These are phyloP conservation scores for Anoura caudifer DNA, from an alignment of 2,113 vertebrate species.

Conservation along the genomic window DNA sequence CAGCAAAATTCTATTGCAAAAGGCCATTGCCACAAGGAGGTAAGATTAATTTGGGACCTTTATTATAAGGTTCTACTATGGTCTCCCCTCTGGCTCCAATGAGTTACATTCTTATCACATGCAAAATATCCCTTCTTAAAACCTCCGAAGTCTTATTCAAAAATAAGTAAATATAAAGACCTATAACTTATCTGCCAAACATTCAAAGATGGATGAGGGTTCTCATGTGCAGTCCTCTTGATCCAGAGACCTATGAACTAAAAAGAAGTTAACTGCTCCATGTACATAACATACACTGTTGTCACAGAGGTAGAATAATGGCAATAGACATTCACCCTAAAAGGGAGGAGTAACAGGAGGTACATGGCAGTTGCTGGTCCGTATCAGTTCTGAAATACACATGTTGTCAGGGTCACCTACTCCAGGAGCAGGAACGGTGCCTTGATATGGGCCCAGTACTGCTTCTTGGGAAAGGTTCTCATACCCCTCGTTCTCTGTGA, in stretches of 20 bases:
- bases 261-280: neutral
- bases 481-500: neutral
- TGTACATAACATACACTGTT: neutral
- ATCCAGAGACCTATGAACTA: neutral
- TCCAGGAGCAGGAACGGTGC: neutral
- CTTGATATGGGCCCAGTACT: neutral
- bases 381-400: neutral
- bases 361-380: neutral
- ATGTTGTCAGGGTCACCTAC: neutral
- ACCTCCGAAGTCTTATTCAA: neutral
- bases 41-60: neutral
- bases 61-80: neutral
- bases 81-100: neutral
- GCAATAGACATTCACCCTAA: neutral
- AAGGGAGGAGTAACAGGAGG: neutral
- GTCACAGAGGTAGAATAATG: neutral
- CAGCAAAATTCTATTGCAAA: neutral
- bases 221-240: neutral
- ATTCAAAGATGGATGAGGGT: neutral
- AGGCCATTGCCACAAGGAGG: neutral
- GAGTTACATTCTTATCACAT: neutral
- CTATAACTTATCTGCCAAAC: neutral
- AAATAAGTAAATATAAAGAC: neutral
- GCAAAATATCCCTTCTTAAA: neutral
- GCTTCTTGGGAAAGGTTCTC: neutral